Evolutionary conservation across 2,888 invertebrate genomes (phyloP), one percentile per base, ranked within the genome.

Genomic region (Tineola bisselliella): DNA sequence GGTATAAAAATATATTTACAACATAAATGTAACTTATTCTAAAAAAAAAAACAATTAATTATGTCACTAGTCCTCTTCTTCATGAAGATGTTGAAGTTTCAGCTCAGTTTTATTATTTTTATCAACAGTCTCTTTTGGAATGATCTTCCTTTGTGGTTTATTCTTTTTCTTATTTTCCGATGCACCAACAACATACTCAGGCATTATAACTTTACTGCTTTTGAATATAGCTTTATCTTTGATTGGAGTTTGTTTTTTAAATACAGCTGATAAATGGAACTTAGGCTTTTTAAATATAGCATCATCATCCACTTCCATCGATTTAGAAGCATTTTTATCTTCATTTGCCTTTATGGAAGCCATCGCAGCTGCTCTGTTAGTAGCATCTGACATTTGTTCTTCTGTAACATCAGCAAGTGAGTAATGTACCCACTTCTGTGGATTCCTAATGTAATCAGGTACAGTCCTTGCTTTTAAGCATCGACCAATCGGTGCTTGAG

Each of bases 371-470:
- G 90, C 89, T 12, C 91, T 90, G 69, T 96, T 96, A 48, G 92
- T 91, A 61, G 88, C 88, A 62, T 95, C 94, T 0, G 94, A 93
- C 82, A 94, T 92, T 69, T 94, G 94, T 13, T 90, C 90, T 62
- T 87, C 88, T 8, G 88, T 88, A 2, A 95, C 94, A 88, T 95
- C 94, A 25, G 90, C 91, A 15, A 96, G 76, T 13, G 91, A 91
- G 70, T 96, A 96, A 70, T 91, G 93, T 11, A 89, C 91, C 93
- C 94, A 96, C 71, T 93, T 94, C 63, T 93, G 90, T 12, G 95
- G 96, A 79, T 95, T 91, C 65, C 89, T 89, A 69, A 91, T 88
- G 69, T 90, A 89, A 64, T 73, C 81, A 62, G 77, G 83, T 63
- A 74, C 70, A 61, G 68, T 79, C 72, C 70, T 84, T 13, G 69